Evolutionary conservation across 2,113 vertebrate species (phyloP), one percentile per base, ranked within the genome.

Genomic region (Hucho hucho): DNA sequence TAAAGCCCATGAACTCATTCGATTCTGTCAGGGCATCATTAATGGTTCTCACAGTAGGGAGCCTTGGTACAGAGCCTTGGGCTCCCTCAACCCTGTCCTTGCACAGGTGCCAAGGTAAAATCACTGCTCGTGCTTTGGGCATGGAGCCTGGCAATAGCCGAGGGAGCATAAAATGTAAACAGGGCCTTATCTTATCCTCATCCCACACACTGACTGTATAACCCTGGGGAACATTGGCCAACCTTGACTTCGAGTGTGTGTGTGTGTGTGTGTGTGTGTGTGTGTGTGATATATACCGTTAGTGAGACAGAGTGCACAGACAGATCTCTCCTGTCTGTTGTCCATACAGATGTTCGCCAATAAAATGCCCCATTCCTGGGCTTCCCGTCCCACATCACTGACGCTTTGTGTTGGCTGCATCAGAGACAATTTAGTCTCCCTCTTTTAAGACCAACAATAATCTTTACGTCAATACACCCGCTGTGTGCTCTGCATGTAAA

Each of bases 101-200:
- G 76, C 22, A 73, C 77, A 72, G 26, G 69, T 84, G 80, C 86
- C 89, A 81, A 84, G 83, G 86, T 81, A 86, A 87, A 85, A 88
- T 73, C 80, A 82, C 82, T 68, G 75, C 79, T 66, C 74, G 1
- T 16, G 75, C 77, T 79, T 73, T 83, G 82, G 75, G 84, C 79
- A 22, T 61, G 53, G 84, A 76, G 85, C 76, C 79, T 81, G 76
- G 46, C 79, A 80, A 80, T 69, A 75, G 76, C 86, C 81, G 87
- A 84, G 78, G 77, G 75, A 79, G 84, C 47, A 80, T 81, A 79
- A 79, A 79, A 81, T 76, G 84, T 85, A 86, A 90, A 88, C 84
- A 89, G 24, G 70, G 70, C 74, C 79, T 89, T 91, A 88, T 90
- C 89, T 89, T 79, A 83, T 88, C 84, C 79, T 84, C 71, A 78